phyloP scores from a whole-genome alignment of 2,113 vertebrate species.

The Hemiprocne comata region DNA sequence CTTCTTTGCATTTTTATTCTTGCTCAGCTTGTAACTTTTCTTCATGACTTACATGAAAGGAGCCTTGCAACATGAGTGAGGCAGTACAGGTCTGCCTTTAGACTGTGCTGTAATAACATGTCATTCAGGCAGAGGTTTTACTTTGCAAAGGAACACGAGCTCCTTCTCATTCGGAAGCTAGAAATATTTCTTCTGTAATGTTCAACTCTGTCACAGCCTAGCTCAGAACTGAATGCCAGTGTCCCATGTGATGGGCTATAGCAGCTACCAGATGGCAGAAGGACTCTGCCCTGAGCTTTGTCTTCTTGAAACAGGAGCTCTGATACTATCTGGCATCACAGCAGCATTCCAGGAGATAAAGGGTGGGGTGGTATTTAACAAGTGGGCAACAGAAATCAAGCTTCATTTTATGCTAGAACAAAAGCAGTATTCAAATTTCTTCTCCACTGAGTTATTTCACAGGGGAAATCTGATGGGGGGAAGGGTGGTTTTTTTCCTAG shows the following conservation, averaged over 20 bases:
- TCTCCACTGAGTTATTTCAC: neutral
- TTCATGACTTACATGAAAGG: neutral
- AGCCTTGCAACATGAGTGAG: neutral
- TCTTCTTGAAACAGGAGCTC: conserved; percentile 32
- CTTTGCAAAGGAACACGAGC: neutral
- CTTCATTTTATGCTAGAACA: conserved; percentile 24
- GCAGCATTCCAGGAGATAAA: conserved; percentile 46
- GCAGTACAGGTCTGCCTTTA: neutral
- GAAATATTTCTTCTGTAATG: neutral
- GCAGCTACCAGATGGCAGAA: neutral
- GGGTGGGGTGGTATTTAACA: conserved; percentile 56
- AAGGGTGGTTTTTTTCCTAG: neutral
- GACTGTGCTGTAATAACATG: neutral
- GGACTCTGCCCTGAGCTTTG: neutral
- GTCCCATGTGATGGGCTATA: neutral
- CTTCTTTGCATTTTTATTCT: neutral
- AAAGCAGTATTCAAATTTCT: conserved; percentile 6
- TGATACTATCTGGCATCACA: conserved; percentile 38
- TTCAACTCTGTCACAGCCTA: neutral
- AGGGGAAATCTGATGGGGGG: neutral
- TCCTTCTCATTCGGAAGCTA: neutral
- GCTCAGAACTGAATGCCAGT: neutral
- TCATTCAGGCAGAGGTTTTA: neutral
- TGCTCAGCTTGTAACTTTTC: neutral
- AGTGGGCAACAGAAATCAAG: conserved; percentile 18